A percentile compares a stretch with the other conserved stretches of the same genome.
Conservation (phyloP, 2,888 invertebrate genomes). For the Xanthorhoe designata region DNA sequence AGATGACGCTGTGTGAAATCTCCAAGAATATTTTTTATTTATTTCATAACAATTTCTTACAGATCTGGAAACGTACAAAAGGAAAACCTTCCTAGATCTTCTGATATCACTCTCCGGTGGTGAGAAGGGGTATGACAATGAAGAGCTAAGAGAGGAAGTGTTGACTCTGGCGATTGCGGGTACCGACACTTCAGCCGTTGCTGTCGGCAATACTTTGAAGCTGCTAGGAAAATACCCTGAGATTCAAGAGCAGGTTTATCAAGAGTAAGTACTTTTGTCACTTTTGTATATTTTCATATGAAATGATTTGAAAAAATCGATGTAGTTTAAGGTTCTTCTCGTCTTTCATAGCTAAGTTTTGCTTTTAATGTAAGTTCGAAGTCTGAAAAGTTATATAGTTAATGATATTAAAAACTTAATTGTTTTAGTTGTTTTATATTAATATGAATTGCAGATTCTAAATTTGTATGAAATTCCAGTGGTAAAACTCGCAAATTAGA, state of each 20-base stretch:
- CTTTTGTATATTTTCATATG: too few species aligned
- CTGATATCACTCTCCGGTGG: slow-evolving; percentile 80
- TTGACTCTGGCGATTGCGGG: slow-evolving; percentile 85
- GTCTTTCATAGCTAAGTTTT: not conserved
- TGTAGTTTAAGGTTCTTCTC: too few species aligned
- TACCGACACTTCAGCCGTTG: slow-evolving; percentile 80
- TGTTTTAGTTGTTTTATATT: too few species aligned
- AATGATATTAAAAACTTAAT: too few species aligned
- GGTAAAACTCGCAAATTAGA: too few species aligned
- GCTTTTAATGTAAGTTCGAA: not conserved
- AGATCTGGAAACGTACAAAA: slow-evolving; percentile 67
- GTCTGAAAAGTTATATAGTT: too few species aligned
- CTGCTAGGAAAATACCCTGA: slow-evolving; percentile 77
- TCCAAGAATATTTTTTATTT: too few species aligned
- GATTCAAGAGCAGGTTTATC: slow-evolving; percentile 73
- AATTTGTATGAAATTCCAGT: too few species aligned
- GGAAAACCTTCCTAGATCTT: slow-evolving; percentile 83
- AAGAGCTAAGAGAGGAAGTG: slow-evolving; percentile 85
- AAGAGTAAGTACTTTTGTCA: slow-evolving; percentile 72
- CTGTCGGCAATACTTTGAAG: slow-evolving; percentile 72
- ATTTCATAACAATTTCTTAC: slow-evolving; percentile 12
- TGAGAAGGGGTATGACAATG: slow-evolving; percentile 78
- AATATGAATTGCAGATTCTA: too few species aligned
- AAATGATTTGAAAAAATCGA: too few species aligned
- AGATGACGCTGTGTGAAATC: too few species aligned